Evolutionary conservation across 2,113 vertebrate species (phyloP), one percentile per base, ranked within the genome.

Genomic region (Triplophysa dalaica): DNA sequence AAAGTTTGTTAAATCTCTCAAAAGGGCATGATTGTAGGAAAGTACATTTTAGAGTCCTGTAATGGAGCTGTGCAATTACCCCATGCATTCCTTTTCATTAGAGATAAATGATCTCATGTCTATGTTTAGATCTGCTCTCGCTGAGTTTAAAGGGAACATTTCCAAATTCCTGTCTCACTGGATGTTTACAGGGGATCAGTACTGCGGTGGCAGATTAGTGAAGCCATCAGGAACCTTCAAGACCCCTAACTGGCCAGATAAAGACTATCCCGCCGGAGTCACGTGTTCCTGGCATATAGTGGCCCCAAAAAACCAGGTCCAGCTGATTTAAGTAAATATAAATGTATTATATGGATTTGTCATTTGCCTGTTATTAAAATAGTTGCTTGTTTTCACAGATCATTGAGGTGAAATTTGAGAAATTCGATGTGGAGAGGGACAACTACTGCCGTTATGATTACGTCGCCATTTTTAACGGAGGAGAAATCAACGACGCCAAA

Each of bases 371-470:
- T 61, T 33, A 24, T 12, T 62, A 43, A 58, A 7, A 58, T 1
- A 2, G 3, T 29, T 45, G 33, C 0, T 38, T 33, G 33, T 52
- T 10, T 17, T 61, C 14, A 76, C 87, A 94, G 93, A 93, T 94
- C 19, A 98, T 99, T 86, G 97, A 99, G 83, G 82, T 99, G 69
- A 96, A 93, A 83, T 99, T 99, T 13, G 98, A 99, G 90, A 99
- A 99, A 89, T 99, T 99, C 84, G 98, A 99, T 16, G 95, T 99
- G 68, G 98, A 99, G 77, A 93, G 96, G 75, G 98, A 99, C 77
- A 98, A 96, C 93, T 97, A 99, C 89, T 99, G 98, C 89, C 95
- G 96, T 76, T 99, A 99, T 0, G 98, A 99, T 86, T 96, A 95
- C 0, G 94, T 99, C 41, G 95, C 97, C 17, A 94, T 99, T 83